Evolutionary conservation across 2,888 invertebrate species (phyloP).

Genomic region (Epistrophella euchroma): DNA sequence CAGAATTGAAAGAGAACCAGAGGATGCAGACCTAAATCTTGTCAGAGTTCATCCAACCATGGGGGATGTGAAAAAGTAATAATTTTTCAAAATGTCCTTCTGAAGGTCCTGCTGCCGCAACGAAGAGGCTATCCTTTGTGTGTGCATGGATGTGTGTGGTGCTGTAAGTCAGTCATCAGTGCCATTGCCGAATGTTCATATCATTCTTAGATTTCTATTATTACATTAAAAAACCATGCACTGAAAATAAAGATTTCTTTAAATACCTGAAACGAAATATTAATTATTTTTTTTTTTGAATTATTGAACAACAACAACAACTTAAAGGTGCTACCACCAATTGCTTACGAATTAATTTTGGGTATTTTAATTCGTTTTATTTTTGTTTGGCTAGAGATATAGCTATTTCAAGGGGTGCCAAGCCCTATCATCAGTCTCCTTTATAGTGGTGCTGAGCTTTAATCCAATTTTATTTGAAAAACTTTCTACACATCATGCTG

Average conservation of each 20-base stretch:
- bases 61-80: conserved; percentile 65
- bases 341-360: too few species aligned
- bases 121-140: neutral
- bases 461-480: too few species aligned
- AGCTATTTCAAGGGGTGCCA: too few species aligned
- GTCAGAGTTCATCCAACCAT: conserved; percentile 66
- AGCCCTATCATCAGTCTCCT: too few species aligned
- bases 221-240: conserved; percentile 1
- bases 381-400: too few species aligned
- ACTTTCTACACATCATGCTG: too few species aligned
- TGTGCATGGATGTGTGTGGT: conserved; percentile 4
- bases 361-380: too few species aligned
- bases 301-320: too few species aligned
- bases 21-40: conserved; percentile 62
- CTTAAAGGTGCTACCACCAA: too few species aligned
- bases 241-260: neutral
- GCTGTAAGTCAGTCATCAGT: conserved; percentile 42
- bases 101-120: conserved; percentile 39
- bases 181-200: conserved; percentile 59
- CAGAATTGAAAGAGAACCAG: conserved; percentile 48
- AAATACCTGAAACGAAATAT: neutral
- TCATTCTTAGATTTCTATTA: conserved; percentile 27
- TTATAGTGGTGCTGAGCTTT: too few species aligned
- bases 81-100: conserved; percentile 62
- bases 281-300: too few species aligned